Evolutionary conservation across 2,888 invertebrate genomes (phyloP).

Genomic region (Pseudococcus longispinus): DNA sequence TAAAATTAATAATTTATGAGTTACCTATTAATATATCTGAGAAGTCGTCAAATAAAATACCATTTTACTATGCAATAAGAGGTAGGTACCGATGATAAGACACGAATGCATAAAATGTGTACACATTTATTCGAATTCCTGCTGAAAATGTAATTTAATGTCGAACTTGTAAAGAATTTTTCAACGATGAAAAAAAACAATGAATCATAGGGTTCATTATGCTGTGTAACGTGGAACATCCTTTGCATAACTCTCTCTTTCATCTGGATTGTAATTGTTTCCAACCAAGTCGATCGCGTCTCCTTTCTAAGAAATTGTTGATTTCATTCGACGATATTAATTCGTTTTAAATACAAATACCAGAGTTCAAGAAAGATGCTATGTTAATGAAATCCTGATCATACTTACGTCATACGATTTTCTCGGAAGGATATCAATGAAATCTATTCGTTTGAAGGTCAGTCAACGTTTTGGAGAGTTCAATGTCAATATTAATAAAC

Average conservation of each 20-base stretch:
- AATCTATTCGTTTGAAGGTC: constrained; percentile 25
- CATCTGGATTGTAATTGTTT: constrained; percentile 35
- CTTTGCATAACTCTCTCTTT: constrained; percentile 46
- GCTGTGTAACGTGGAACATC: neutral
- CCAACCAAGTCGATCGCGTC: neutral
- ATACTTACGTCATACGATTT: constrained; percentile 41
- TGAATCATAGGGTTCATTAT: constrained; percentile 15
- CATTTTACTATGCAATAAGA: too few species aligned
- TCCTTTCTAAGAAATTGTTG: constrained; percentile 42
- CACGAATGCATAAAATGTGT: neutral
- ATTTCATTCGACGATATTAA: neutral
- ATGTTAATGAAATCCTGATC: constrained; percentile 39
- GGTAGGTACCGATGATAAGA: too few species aligned
- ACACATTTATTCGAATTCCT: neutral
- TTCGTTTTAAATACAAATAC: neutral
- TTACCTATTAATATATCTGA: neutral
- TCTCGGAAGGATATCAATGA: constrained; percentile 40
- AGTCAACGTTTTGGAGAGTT: constrained; percentile 34
- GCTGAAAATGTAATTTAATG: neutral
- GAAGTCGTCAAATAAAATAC: neutral
- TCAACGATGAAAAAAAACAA: constrained; percentile 9
- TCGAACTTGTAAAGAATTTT: constrained; percentile 6
- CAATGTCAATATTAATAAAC: constrained; percentile 31
- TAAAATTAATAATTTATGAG: neutral
- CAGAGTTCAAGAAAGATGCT: constrained; percentile 11